Conservation (phyloP, 2,888 invertebrate genomes). For the Eustalomyia histrio region DNA sequence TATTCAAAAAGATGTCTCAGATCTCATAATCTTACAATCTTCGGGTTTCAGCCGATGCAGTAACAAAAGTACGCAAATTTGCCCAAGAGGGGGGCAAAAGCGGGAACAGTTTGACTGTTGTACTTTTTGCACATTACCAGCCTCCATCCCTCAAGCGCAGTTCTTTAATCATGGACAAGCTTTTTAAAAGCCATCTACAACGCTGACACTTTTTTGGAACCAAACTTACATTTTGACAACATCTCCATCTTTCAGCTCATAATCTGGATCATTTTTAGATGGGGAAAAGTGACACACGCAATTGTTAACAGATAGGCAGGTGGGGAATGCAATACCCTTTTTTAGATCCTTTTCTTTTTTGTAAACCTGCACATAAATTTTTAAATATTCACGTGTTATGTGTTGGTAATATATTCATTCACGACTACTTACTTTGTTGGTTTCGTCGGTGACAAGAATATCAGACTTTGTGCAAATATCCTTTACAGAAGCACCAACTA, state of each 20-base stretch:
- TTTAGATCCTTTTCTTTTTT: conserved; percentile 99
- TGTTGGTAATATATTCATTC: too few species aligned
- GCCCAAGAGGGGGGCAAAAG: conserved; percentile 50
- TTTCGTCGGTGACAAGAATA: conserved; percentile 91
- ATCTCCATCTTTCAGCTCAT: conserved; percentile 92
- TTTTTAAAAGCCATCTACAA: neutral
- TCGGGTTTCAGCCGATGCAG: conserved; percentile 68
- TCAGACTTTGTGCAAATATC: conserved; percentile 97
- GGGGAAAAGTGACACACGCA: conserved; percentile 99
- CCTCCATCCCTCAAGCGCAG: conserved; percentile 75
- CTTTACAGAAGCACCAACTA: conserved; percentile 91
- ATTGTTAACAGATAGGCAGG: conserved; percentile 98
- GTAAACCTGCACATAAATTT: conserved; percentile 81
- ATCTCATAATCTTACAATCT: conserved; percentile 80
- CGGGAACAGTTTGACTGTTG: conserved; percentile 61
- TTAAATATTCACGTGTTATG: too few species aligned
- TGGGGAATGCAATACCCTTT: conserved; percentile 99
- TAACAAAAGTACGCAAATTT: conserved; percentile 64
- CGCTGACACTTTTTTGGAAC: neutral
- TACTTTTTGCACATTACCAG: conserved; percentile 58
- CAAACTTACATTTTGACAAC: conserved; percentile 97
- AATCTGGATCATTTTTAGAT: conserved; percentile 94
- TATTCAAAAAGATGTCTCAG: conserved; percentile 72
- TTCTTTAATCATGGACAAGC: conserved; percentile 77
- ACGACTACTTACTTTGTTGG: conserved; percentile 86